Conservation (phyloP, 2,888 invertebrate genomes). For the Ptycholaimellus sp. region DNA sequence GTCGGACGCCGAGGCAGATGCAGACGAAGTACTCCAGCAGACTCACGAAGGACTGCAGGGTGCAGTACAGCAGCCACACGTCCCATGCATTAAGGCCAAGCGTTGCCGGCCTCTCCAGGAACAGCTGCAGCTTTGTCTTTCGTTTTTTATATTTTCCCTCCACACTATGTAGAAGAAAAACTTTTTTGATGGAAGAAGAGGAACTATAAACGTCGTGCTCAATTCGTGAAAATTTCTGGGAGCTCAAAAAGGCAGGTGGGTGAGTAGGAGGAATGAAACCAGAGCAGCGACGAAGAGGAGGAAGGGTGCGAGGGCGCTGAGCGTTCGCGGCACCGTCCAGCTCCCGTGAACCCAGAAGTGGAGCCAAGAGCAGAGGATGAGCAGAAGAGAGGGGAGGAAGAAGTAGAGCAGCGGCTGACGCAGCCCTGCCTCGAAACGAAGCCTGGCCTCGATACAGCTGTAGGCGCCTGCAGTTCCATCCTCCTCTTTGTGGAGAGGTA, state of each 20-base stretch:
- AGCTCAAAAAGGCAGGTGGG: no score
- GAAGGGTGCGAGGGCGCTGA: conserved; percentile 19
- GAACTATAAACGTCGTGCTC: no score
- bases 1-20: conserved; percentile 16
- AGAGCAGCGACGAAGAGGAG: conserved; percentile 41
- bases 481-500: no score
- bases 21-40: conserved; percentile 22
- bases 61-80: conserved; percentile 17
- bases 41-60: conserved; percentile 18
- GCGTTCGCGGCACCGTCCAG: conserved; percentile 15
- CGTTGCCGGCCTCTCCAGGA: background rate
- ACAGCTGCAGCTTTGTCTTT: conserved; percentile 48
- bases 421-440: no score
- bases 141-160: no score
- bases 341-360: conserved; percentile 21
- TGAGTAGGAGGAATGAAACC: no score
- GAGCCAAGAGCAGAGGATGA: conserved; percentile 19
- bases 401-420: no score
- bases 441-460: no score
- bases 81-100: conserved; percentile 5
- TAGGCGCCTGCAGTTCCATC: no score
- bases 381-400: conserved; percentile 8
- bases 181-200: no score
- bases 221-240: no score
- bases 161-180: no score